Percentiles rank a stretch among this genome's conserved stretches.
These are phyloP conservation scores for Drosophila suzukii DNA, from an alignment of 1,140 invertebrate species.

Conservation along the genomic window DNA sequence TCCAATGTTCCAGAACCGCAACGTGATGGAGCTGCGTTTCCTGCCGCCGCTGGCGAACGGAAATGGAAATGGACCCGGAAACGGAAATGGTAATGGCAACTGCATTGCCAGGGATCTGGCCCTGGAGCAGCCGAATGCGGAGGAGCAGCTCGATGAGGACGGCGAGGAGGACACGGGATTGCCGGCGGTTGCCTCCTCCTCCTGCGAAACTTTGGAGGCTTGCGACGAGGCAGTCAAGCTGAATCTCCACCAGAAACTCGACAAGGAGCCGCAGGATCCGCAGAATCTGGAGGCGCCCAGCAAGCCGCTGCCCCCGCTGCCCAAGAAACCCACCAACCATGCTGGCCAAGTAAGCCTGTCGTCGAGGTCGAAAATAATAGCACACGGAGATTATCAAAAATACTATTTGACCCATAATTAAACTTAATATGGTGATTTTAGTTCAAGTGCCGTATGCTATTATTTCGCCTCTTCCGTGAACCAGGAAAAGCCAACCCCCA, in stretches of 20 bases:
- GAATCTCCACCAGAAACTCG: conserved; percentile 1
- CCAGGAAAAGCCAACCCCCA: conserved; percentile 54
- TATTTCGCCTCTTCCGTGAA: conserved; percentile 10
- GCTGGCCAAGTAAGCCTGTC: conserved; percentile 54
- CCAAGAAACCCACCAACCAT: conserved; percentile 41
- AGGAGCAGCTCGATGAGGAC: conserved; percentile 1
- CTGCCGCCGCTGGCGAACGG: conserved; percentile 57
- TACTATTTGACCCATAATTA: too few species aligned
- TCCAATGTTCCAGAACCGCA: conserved; percentile 83
- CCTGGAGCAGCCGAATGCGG: conserved; percentile 8
- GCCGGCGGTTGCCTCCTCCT: conserved; percentile 62
- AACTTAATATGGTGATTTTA: too few species aligned
- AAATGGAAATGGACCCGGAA: conserved; percentile 15
- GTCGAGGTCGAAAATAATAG: conserved; percentile 2
- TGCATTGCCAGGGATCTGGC: conserved; percentile 14
- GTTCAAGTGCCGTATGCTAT: conserved; percentile 1
- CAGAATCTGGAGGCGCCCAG: conserved; percentile 51
- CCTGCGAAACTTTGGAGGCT: conserved; percentile 79
- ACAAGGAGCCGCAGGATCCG: not conserved
- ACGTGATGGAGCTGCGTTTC: conserved; percentile 84
- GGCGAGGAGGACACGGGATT: conserved; percentile 13
- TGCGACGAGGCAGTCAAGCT: conserved; percentile 45
- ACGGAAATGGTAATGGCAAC: conserved; percentile 18
- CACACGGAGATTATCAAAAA: not conserved
- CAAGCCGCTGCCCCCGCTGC: conserved; percentile 76